These are phyloP conservation scores for Ptilonorhynchus violaceus DNA, from an alignment of 2,113 vertebrate genomes.

Conservation along the genomic window DNA sequence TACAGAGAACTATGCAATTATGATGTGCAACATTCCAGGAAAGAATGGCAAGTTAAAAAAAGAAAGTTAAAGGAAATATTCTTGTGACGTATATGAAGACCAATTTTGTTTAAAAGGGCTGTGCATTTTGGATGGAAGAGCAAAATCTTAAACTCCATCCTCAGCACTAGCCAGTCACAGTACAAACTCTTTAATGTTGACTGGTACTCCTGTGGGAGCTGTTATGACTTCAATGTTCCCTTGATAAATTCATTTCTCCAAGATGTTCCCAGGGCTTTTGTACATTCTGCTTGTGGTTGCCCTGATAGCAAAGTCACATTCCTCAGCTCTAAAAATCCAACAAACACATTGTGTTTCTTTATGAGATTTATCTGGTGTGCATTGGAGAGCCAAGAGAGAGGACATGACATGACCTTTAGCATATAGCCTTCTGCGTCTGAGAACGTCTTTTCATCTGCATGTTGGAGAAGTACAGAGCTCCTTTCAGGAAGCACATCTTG, in stretches of 20 bases:
- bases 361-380: conserved; percentile 35
- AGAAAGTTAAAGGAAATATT: background rate
- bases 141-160: background rate
- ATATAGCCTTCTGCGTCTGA: background rate
- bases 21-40: background rate
- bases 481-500: background rate
- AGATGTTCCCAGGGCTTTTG: conserved; percentile 62
- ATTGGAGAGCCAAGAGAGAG: background rate
- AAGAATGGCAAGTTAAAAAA: background rate
- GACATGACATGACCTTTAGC: background rate
- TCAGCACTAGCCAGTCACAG: background rate
- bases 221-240: background rate
- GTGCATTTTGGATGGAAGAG: background rate
- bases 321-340: background rate
- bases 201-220: background rate
- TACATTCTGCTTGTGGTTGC: conserved; percentile 28
- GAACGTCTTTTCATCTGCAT: background rate
- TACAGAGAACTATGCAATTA: background rate
- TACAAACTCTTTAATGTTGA: background rate
- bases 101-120: background rate
- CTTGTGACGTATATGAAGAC: background rate
- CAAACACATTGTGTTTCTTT: background rate
- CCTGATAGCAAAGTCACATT: conserved; percentile 57
- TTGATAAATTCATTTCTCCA: conserved; percentile 6
- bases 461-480: background rate